These are phyloP conservation scores for Aphidius colemani DNA, from an alignment of 2,888 invertebrate genomes.

Conservation along the genomic window DNA sequence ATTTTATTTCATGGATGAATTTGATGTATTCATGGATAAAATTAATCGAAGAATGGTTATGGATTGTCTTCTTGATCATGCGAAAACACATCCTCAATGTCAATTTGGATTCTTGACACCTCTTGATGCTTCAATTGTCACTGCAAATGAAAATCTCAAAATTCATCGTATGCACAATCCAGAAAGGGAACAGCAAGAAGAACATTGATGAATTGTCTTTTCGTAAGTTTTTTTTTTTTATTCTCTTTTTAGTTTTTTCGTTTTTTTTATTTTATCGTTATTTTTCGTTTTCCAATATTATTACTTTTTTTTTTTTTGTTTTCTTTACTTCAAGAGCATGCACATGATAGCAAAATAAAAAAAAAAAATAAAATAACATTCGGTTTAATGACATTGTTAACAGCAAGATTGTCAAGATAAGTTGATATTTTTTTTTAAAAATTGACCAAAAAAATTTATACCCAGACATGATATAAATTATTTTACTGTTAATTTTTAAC, in stretches of 20 bases:
- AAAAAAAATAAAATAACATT: not conserved
- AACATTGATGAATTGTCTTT: too few relatives aligned
- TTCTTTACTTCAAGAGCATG: not conserved
- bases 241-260: not conserved
- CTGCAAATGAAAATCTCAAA: slow-evolving; percentile 62
- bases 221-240: not conserved
- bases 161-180: slow-evolving; percentile 64
- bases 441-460: too few relatives aligned
- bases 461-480: too few relatives aligned
- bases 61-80: slow-evolving; percentile 77
- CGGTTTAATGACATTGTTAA: too few relatives aligned
- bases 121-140: slow-evolving; percentile 70
- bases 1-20: slow-evolving; percentile 94
- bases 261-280: not conserved
- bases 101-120: slow-evolving; percentile 94
- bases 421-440: too few relatives aligned
- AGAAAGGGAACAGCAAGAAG: not conserved
- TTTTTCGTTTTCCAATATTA: not conserved
- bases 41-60: slow-evolving; percentile 80
- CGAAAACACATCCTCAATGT: slow-evolving; percentile 67
- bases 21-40: slow-evolving; percentile 95
- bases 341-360: not conserved
- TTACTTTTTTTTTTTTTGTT: not conserved
- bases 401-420: too few relatives aligned
- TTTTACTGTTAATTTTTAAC: too few relatives aligned